These are phyloP conservation scores for Drosophila sordidula DNA, from an alignment of 2,888 invertebrate species.

Conservation along the genomic window DNA sequence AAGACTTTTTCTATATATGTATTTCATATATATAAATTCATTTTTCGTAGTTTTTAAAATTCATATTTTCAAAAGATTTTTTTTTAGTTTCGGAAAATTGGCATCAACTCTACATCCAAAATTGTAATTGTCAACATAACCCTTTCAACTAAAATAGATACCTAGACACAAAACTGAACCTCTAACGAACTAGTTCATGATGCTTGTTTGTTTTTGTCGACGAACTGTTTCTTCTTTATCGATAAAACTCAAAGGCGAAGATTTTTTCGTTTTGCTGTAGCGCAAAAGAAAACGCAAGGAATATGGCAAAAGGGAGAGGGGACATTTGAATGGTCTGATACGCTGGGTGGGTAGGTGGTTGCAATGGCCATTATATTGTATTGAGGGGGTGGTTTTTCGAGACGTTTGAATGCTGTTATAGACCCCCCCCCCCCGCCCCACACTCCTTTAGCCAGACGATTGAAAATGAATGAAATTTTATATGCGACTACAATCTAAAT, in stretches of 20 bases:
- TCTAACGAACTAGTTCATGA: neutral
- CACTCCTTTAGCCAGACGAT: slow-evolving; percentile 39
- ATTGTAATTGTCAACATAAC: too few species aligned
- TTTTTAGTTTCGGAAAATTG: too few species aligned
- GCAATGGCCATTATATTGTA: slow-evolving; percentile 36
- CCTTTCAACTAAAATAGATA: too few species aligned
- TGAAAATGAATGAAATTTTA: slow-evolving; percentile 75
- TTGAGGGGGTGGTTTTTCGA: slow-evolving; percentile 46
- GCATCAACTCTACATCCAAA: too few species aligned
- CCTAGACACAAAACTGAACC: too few species aligned
- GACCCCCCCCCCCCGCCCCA: neutral
- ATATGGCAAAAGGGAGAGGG: neutral
- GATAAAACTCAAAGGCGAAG: neutral
- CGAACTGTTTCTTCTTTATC: neutral
- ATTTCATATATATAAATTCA: too few species aligned
- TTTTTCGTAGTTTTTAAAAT: too few species aligned
- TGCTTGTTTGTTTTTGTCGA: neutral
- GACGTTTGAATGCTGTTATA: slow-evolving; percentile 35
- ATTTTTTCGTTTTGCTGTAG: slow-evolving; percentile 7
- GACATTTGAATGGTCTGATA: slow-evolving; percentile 15
- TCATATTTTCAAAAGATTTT: too few species aligned
- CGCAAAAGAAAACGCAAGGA: slow-evolving; percentile 17
- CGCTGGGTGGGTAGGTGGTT: slow-evolving; percentile 41
- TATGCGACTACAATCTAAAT: slow-evolving; percentile 50
- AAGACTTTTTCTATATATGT: too few species aligned